Evolutionary conservation across 1,140 invertebrate species (phyloP).

Genomic region (Trigoniulus corallinus): DNA sequence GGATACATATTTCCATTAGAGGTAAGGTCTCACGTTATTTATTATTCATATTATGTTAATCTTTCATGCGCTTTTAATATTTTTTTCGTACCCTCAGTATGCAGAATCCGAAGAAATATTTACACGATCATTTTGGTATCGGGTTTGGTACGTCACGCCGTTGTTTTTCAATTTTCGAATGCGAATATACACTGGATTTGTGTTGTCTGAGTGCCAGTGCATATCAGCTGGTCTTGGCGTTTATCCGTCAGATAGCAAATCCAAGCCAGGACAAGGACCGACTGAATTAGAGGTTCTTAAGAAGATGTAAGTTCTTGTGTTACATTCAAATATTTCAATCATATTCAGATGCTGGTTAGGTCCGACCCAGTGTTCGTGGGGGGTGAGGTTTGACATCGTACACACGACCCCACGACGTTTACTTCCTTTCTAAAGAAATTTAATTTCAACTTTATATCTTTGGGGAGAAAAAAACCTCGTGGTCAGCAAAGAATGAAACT

Average conservation of each 20-base stretch:
- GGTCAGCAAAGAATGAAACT: no score
- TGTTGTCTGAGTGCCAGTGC: conserved; percentile 78
- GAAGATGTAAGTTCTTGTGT: conserved; percentile 23
- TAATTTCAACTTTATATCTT: no score
- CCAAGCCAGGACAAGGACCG: conserved; percentile 65
- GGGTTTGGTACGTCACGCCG: conserved; percentile 67
- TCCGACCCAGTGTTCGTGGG: no score
- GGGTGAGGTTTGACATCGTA: no score
- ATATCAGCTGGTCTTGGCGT: conserved; percentile 75
- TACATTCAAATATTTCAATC: no score
- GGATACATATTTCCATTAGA: conserved; percentile 51
- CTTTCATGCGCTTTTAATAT: conserved; percentile 4
- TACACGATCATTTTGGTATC: conserved; percentile 47
- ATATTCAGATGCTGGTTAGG: no score
- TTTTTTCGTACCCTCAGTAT: conserved; percentile 42
- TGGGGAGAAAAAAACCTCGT: no score
- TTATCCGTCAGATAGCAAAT: conserved; percentile 54
- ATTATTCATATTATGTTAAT: not conserved
- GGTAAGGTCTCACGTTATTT: not conserved
- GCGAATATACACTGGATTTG: conserved; percentile 75
- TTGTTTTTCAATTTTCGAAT: conserved; percentile 75
- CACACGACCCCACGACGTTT: no score
- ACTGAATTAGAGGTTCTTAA: conserved; percentile 32
- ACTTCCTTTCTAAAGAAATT: no score
- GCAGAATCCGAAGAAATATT: conserved; percentile 46